Evolutionary conservation across 1,140 invertebrate species (phyloP).

Genomic region (Dendrolimus punctatus): DNA sequence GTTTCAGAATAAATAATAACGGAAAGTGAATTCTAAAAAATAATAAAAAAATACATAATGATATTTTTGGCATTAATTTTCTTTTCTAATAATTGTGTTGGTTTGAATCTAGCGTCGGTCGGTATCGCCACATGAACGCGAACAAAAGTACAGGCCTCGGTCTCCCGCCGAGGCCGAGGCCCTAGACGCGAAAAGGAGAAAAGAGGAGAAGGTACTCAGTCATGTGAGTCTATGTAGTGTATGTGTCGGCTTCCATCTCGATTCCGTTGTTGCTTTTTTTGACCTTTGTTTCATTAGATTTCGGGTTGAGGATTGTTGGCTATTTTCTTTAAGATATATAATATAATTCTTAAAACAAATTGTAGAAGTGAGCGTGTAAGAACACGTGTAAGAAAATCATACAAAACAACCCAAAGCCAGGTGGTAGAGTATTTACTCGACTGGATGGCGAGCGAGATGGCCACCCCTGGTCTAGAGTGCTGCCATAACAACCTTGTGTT

Average conservation of each 20-base stretch:
- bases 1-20: too few relatives aligned
- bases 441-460: too few relatives aligned
- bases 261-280: conserved; percentile 17
- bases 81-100: not conserved
- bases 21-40: too few relatives aligned
- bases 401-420: too few relatives aligned
- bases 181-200: conserved; percentile 82
- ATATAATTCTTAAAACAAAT: too few relatives aligned
- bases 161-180: conserved; percentile 78
- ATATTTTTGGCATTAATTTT: not conserved
- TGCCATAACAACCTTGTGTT: too few relatives aligned
- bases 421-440: too few relatives aligned
- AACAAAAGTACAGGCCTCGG: conserved; percentile 84
- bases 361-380: too few relatives aligned
- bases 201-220: conserved; percentile 87
- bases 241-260: conserved; percentile 36
- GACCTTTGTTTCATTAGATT: conserved; percentile 2
- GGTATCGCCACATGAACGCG: conserved; percentile 91
- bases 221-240: conserved; percentile 81
- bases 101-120: conserved; percentile 75
- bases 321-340: too few relatives aligned
- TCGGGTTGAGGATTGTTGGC: not conserved
- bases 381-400: too few relatives aligned
- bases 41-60: too few relatives aligned
- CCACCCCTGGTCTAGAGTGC: too few relatives aligned